Conservation (phyloP, 2,888 invertebrate genomes). For the Meta bourneti region DNA sequence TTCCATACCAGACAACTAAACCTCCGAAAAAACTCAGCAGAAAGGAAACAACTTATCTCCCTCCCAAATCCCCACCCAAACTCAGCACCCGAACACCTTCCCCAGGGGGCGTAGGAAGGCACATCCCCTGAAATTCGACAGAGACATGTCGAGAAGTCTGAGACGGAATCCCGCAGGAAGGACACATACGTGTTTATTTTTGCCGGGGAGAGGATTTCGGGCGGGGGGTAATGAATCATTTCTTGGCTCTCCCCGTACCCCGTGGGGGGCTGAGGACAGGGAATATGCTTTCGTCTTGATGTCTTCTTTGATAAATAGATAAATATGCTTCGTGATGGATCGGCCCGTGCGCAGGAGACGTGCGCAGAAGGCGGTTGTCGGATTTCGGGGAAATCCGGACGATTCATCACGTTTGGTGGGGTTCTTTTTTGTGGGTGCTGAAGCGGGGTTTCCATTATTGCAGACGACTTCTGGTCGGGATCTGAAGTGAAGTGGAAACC, state of each 20-base stretch:
- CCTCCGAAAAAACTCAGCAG: too few relatives aligned
- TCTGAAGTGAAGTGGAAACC: neutral
- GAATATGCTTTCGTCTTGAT: conserved; percentile 51
- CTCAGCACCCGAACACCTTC: neutral
- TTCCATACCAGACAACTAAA: too few relatives aligned
- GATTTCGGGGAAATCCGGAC: neutral
- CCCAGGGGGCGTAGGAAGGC: neutral
- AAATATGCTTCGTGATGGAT: conserved; percentile 53
- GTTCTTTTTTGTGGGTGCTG: neutral
- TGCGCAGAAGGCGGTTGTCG: neutral
- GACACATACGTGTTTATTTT: conserved; percentile 60
- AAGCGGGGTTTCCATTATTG: neutral
- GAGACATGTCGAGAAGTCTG: neutral
- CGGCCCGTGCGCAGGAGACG: neutral
- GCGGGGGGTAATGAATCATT: conserved; percentile 53
- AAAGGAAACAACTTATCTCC: too few relatives aligned
- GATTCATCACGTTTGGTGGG: neutral
- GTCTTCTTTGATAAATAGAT: conserved; percentile 67
- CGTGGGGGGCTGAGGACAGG: neutral
- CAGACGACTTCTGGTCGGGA: neutral
- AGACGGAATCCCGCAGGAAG: neutral
- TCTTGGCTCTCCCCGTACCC: neutral
- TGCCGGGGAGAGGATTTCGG: conserved; percentile 2
- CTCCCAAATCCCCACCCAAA: neutral
- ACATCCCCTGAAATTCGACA: neutral